Evolutionary conservation across 2,888 invertebrate species (phyloP).

Genomic region (Drosophila falleni): DNA sequence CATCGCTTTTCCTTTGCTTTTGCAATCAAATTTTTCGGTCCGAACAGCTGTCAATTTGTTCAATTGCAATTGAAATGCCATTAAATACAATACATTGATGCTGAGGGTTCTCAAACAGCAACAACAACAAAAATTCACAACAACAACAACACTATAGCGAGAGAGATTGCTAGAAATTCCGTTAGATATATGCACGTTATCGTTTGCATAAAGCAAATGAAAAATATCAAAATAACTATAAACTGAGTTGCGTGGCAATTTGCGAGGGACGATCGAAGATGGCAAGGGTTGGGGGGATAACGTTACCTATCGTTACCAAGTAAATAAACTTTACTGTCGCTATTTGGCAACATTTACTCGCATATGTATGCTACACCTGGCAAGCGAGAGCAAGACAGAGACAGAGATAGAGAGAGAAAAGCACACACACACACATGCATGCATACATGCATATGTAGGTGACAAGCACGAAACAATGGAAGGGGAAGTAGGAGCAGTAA

Average conservation of each 20-base stretch:
- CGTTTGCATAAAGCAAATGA: constrained; percentile 38
- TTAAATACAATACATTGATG: constrained; percentile 45
- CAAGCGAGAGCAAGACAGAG: background rate
- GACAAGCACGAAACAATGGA: constrained; percentile 24
- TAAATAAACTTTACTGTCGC: constrained; percentile 78
- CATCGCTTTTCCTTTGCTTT: constrained; percentile 17
- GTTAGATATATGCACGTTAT: constrained; percentile 44
- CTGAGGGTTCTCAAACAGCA: background rate
- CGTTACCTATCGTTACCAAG: constrained; percentile 70
- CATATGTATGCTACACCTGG: constrained; percentile 1
- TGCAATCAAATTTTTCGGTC: constrained; percentile 53
- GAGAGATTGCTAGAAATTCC: constrained; percentile 51
- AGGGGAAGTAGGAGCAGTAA: background rate
- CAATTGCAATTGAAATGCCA: constrained; percentile 59
- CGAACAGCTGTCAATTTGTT: constrained; percentile 74
- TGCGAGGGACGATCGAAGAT: constrained; percentile 8
- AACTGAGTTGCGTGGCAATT: constrained; percentile 67
- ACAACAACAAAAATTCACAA: constrained; percentile 9
- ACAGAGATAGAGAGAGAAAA: background rate
- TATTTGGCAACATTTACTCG: constrained; percentile 51
- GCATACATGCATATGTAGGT: constrained; percentile 15
- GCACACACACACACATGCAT: background rate
- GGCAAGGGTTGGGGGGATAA: background rate
- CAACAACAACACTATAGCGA: background rate
- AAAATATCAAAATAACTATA: constrained; percentile 60